A percentile compares a stretch with the other conserved stretches of the same genome.
Conservation (phyloP, 2,113 vertebrate genomes). For the Girardinichthys multiradiatus region DNA sequence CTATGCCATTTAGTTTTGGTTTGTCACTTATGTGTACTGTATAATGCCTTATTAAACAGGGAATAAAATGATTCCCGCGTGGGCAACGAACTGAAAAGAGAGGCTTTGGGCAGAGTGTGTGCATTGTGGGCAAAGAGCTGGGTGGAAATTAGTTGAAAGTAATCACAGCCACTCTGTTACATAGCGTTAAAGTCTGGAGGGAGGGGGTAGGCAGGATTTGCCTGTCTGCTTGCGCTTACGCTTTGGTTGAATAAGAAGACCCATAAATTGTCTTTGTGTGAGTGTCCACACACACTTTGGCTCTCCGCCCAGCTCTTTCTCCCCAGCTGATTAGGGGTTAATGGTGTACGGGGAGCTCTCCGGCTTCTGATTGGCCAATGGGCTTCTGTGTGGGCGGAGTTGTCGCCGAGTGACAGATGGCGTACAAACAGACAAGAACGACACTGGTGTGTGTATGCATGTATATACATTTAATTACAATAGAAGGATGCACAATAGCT, state of each 20-base stretch:
- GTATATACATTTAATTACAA: conserved; percentile 29
- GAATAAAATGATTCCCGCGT: conserved; percentile 5
- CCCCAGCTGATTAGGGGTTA: conserved; percentile 89
- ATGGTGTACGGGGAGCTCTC: conserved; percentile 77
- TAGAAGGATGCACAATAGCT: conserved; percentile 46
- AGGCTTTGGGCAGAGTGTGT: conserved; percentile 28
- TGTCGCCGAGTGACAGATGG: conserved; percentile 92
- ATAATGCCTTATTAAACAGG: not conserved
- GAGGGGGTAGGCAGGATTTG: conserved; percentile 14
- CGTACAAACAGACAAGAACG: conserved; percentile 68
- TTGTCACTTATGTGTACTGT: not conserved
- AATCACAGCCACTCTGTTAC: conserved; percentile 33
- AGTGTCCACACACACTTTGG: conserved; percentile 42
- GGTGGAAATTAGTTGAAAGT: conserved; percentile 39
- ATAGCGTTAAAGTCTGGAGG: conserved; percentile 42
- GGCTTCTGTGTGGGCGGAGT: conserved; percentile 82
- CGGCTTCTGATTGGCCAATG: conserved; percentile 79
- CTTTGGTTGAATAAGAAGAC: conserved; percentile 32
- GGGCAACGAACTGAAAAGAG: conserved; percentile 19
- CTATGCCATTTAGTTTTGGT: not conserved
- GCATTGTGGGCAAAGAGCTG: conserved; percentile 12
- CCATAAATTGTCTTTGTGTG: conserved; percentile 25
- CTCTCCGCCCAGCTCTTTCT: conserved; percentile 79
- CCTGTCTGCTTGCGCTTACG: conserved; percentile 30
- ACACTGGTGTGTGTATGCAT: conserved; percentile 5